These are phyloP conservation scores for Cynoglossus semilaevis DNA, from an alignment of 2,113 vertebrate genomes.

Conservation along the genomic window DNA sequence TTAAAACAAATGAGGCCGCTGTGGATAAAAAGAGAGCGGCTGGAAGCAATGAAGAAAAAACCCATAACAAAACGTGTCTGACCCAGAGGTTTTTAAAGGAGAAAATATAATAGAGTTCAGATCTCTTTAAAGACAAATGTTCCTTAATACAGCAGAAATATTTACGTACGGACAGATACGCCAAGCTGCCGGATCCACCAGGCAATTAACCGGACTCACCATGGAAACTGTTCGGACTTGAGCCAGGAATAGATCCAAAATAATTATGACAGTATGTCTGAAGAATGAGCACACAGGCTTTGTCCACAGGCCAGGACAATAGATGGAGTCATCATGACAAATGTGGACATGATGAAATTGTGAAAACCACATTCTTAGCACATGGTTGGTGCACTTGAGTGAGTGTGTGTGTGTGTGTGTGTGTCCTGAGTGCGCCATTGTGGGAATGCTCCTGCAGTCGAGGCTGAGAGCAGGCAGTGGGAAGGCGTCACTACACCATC, in stretches of 20 bases:
- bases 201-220: constrained; percentile 29
- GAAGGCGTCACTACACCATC: constrained; percentile 40
- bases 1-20: constrained; percentile 20
- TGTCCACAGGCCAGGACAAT: constrained; percentile 7
- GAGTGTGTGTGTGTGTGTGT: not conserved
- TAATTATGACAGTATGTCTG: constrained; percentile 18
- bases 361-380: not conserved
- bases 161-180: too few species aligned
- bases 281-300: constrained; percentile 18
- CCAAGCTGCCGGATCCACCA: constrained; percentile 5
- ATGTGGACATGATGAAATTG: constrained; percentile 4
- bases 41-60: constrained; percentile 15
- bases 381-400: not conserved
- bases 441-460: constrained; percentile 3
- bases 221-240: constrained; percentile 22
- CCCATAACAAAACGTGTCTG: constrained; percentile 17
- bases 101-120: constrained; percentile 5
- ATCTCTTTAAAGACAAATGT: constrained; percentile 18
- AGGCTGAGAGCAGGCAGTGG: not conserved
- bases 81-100: constrained; percentile 3
- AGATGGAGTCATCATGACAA: constrained; percentile 26
- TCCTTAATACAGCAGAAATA: not conserved
- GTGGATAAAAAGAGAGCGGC: constrained; percentile 14
- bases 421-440: not conserved
- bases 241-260: constrained; percentile 11